Base-by-base conservation (phyloP, 2,797 vertebrate species). In the Sebastes trivittatus region DNA sequence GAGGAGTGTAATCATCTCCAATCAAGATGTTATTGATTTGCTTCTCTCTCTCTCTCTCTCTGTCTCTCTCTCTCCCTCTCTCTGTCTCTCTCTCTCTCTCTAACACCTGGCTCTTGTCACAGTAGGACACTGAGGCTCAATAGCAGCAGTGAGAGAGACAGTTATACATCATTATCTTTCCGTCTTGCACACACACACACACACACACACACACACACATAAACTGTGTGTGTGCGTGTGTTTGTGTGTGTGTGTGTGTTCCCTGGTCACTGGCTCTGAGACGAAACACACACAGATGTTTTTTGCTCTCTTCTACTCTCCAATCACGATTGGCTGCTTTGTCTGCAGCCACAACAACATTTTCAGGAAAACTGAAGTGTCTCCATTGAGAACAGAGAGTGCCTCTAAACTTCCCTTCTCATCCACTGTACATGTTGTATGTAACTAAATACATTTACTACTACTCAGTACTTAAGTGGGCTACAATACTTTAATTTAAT, bases 101-200 rank as follows among this genome's bases (percentile, higher is more conserved):
- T 88, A 91, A 92, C 96, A 96, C 95, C 95, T 96, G 96, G 93
- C 94, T 94, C 95, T 94, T 91, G 85, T 87, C 95, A 88, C 96
- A 95, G 94, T 88, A 62, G 95, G 96, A 93, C 85, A 81, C 92
- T 78, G 88, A 87, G 80, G 89, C 93, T 95, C 91, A 89, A 85
- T 91, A 86, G 90, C 89, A 78, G 91, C 84, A 85, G 88, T 32
- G 54, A 89, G 72, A 83, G 87, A 93, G 91, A 93, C 90, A 90
- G 89, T 95, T 94, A 91, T 87, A 88, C 93, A 87, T 95, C 92
- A 95, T 95, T 95, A 95, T 95, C 93, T 90, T 88, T 86, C 80
- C 64, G 36, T 78, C 85, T 79, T 69, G 54, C 49, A 72, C 18
- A 22, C 77, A 18, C 54, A 63, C 75, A 38, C 36, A 38, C 11